These are phyloP conservation scores for Drosophila aff. DNA, from an alignment of 1,140 invertebrate species.

Conservation along the genomic window DNA sequence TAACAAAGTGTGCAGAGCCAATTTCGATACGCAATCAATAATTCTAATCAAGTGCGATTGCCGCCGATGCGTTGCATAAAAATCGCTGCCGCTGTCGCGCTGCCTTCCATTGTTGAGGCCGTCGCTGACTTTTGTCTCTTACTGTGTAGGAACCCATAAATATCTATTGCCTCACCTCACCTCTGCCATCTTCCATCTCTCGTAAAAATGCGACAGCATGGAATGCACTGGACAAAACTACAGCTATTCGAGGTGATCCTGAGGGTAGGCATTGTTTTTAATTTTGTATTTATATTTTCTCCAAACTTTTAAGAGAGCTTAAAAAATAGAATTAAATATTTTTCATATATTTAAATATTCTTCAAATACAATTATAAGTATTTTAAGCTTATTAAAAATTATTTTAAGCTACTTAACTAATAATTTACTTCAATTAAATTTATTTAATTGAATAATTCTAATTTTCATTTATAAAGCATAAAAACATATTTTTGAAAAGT, in stretches of 20 bases:
- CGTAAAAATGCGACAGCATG: constrained; percentile 55
- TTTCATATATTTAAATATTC: neutral
- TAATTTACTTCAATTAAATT: no score
- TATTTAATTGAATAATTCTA: no score
- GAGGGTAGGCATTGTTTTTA: neutral
- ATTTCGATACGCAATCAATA: constrained; percentile 82
- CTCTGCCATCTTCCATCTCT: constrained; percentile 10
- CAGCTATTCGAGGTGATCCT: neutral
- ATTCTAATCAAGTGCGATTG: constrained; percentile 83
- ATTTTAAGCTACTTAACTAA: no score
- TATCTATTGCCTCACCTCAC: constrained; percentile 43
- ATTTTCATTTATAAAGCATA: no score
- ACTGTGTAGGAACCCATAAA: constrained; percentile 64
- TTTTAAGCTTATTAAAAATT: neutral
- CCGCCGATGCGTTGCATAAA: constrained; percentile 66
- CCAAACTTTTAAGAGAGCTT: neutral
- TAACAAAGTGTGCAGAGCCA: constrained; percentile 64
- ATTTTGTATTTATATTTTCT: neutral
- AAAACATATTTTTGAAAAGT: no score
- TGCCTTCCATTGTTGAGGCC: constrained; percentile 29
- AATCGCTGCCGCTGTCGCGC: constrained; percentile 37
- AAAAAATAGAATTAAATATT: neutral
- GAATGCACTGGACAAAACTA: neutral
- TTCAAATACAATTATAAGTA: neutral
- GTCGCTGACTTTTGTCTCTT: constrained; percentile 50